These are phyloP conservation scores for Nautilus pompilius DNA, from an alignment of 1,140 invertebrate genomes.

Conservation along the genomic window DNA sequence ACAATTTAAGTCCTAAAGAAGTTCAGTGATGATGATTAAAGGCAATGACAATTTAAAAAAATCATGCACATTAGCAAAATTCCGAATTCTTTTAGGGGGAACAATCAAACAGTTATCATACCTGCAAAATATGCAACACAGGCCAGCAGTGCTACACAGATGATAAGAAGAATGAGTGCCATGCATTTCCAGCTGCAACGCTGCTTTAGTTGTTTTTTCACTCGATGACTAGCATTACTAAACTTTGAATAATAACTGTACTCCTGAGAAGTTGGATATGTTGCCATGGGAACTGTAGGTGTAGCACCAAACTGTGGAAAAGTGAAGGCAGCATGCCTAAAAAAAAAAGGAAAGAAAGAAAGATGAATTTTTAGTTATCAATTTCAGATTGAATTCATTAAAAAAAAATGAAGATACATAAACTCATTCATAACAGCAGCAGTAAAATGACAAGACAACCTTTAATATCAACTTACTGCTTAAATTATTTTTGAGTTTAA, in stretches of 20 bases:
- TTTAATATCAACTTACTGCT: no score
- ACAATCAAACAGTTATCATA: conserved; percentile 58
- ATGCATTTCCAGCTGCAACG: conserved; percentile 85
- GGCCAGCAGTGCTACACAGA: conserved; percentile 75
- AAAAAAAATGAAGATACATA: no score
- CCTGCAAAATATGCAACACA: conserved; percentile 84
- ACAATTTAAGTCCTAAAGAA: no score
- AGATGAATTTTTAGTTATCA: no score
- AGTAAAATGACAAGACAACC: no score
- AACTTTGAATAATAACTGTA: conserved; percentile 84
- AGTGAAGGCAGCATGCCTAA: conserved; percentile 60
- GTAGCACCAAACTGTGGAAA: conserved; percentile 62
- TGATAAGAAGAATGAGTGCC: conserved; percentile 78
- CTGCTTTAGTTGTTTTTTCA: conserved; percentile 46
- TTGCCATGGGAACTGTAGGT: conserved; percentile 68
- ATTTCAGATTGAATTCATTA: no score
- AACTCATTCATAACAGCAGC: no score
- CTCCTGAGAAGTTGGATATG: conserved; percentile 69
- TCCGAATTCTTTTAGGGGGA: no score
- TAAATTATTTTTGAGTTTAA: no score
- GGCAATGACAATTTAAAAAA: no score
- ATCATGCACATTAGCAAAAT: no score
- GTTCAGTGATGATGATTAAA: no score
- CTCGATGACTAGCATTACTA: conserved; percentile 73
- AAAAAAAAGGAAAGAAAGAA: conserved; percentile 22